phyloP scores from a whole-genome alignment of 2,888 invertebrate species.

The Lumbricus terrestris region DNA sequence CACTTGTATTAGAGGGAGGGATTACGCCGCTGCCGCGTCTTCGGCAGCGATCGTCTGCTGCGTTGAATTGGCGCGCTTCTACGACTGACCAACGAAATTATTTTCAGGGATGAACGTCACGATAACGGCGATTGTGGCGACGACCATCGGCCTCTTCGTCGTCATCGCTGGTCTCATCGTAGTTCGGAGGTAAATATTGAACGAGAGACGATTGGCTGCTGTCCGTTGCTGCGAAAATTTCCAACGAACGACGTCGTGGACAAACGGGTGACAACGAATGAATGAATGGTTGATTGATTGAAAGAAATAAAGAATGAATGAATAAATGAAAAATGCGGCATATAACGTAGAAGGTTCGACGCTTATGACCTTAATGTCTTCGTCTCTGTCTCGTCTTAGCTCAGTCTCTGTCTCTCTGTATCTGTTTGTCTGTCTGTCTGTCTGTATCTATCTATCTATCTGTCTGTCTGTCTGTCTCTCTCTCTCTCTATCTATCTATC shows the following conservation, averaged over 20 bases:
- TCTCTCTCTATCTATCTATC: too few species aligned
- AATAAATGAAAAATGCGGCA: background rate
- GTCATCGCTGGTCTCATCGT: conserved; percentile 14
- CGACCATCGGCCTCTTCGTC: conserved; percentile 7
- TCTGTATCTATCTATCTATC: too few species aligned
- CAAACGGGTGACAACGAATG: background rate
- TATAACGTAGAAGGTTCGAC: background rate
- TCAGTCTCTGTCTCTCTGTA: too few species aligned
- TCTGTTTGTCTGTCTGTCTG: too few species aligned
- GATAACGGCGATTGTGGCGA: conserved; percentile 14
- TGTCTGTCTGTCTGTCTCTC: too few species aligned
- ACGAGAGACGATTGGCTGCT: background rate
- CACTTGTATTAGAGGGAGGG: background rate
- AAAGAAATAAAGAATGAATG: too few species aligned
- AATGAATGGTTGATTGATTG: too few species aligned
- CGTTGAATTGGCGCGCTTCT: background rate
- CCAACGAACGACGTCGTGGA: background rate
- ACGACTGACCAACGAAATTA: background rate
- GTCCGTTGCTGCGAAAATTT: background rate
- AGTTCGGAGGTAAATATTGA: conserved; percentile 16
- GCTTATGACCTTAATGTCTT: background rate
- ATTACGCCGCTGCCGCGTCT: background rate
- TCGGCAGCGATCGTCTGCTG: background rate
- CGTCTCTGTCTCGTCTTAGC: background rate
- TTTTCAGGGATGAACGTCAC: conserved; percentile 15